phyloP scores from a whole-genome alignment of 2,888 invertebrate genomes.

The Resseliella maxima region DNA sequence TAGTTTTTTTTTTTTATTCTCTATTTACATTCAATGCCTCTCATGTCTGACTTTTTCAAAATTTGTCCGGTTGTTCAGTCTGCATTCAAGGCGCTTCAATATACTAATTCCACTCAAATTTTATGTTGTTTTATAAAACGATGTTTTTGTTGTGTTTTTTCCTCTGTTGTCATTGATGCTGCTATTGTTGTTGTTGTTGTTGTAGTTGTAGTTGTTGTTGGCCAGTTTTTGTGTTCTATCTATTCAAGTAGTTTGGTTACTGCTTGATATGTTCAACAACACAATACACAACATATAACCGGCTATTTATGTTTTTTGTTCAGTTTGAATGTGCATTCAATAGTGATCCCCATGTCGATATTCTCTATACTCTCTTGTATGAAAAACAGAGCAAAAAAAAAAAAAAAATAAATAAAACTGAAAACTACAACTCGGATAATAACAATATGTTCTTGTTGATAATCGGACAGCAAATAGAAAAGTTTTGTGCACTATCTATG shows the following conservation, averaged over 20 bases:
- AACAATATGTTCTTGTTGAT: constrained; percentile 19
- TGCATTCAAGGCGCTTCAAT: constrained; percentile 9
- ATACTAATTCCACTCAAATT: constrained; percentile 45
- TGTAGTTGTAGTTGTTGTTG: not conserved
- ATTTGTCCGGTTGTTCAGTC: not conserved
- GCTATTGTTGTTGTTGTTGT: no score
- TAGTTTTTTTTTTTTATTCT: not conserved
- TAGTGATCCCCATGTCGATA: constrained; percentile 37
- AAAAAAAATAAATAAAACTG: no score
- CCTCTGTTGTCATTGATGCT: no score
- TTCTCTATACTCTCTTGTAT: not conserved
- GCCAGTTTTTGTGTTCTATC: not conserved
- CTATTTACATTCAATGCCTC: not conserved
- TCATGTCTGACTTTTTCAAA: no score
- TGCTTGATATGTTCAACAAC: constrained; percentile 29
- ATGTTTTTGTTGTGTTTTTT: not conserved
- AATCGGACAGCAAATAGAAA: constrained; percentile 45
- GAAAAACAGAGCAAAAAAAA: no score
- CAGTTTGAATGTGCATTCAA: constrained; percentile 28
- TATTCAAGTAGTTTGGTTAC: constrained; percentile 45
- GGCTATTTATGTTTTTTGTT: not conserved
- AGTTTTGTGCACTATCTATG: not conserved
- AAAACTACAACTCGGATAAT: constrained; percentile 34
- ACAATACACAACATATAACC: constrained; percentile 40
- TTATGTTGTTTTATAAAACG: constrained; percentile 44